These are phyloP conservation scores for Pardosa pseudoannulata DNA, from an alignment of 2,888 invertebrate genomes.

Conservation along the genomic window DNA sequence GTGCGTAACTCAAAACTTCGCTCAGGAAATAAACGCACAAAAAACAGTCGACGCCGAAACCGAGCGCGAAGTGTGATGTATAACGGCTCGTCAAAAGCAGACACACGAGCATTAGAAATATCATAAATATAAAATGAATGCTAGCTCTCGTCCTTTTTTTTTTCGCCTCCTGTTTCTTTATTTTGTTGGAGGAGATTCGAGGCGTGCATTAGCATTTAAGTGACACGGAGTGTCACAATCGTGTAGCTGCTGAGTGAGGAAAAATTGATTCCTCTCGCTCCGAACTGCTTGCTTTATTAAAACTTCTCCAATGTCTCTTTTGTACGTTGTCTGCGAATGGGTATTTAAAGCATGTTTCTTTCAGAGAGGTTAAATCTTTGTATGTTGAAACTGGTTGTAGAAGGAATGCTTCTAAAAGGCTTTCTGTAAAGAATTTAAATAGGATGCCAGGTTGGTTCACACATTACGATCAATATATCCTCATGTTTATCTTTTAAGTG, in stretches of 20 bases:
- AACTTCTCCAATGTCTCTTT: no score
- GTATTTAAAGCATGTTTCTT: no score
- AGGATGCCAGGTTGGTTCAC: no score
- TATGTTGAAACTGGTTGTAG: no score
- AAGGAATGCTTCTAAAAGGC: no score
- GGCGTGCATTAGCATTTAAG: slow-evolving; percentile 13
- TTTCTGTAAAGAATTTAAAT: no score
- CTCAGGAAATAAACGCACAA: not conserved
- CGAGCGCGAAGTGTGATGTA: not conserved
- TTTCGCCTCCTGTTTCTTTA: not conserved
- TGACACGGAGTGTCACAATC: slow-evolving; percentile 5
- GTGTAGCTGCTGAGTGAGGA: not conserved
- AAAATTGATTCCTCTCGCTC: not conserved
- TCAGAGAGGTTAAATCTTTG: no score
- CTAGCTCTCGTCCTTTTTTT: not conserved
- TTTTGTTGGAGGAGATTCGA: not conserved
- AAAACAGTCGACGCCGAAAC: not conserved
- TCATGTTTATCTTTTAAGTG: no score
- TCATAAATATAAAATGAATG: slow-evolving; percentile 13
- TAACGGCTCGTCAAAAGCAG: slow-evolving; percentile 6
- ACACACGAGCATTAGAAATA: slow-evolving; percentile 12
- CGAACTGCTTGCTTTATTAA: no score
- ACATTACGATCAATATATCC: no score
- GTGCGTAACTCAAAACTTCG: not conserved
- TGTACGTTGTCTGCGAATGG: no score